Conservation (phyloP, 2,113 vertebrate genomes). For the Etheostoma cragini region DNA sequence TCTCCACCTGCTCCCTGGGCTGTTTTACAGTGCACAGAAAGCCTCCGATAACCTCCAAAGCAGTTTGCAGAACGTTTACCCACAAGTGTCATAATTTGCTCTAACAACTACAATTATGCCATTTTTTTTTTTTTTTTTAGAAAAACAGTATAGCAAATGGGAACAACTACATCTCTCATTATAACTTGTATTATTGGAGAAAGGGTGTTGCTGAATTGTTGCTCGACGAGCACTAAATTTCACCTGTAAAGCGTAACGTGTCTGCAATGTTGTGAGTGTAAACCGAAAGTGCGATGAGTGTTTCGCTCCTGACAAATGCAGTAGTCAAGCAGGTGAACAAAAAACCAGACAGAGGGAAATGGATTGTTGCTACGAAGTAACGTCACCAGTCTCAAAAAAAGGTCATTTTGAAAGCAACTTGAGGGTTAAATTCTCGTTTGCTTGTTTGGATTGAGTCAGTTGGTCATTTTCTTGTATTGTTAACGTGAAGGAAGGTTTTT, state of each 20-base stretch:
- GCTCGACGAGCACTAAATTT: slow-evolving; percentile 42
- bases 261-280: slow-evolving; percentile 60
- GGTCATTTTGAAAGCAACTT: slow-evolving; percentile 40
- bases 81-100: slow-evolving; percentile 80
- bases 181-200: slow-evolving; percentile 67
- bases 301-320: slow-evolving; percentile 66
- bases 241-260: slow-evolving; percentile 58
- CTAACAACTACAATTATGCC: slow-evolving; percentile 82
- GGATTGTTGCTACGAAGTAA: slow-evolving; percentile 15
- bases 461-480: slow-evolving; percentile 22
- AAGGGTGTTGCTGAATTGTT: slow-evolving; percentile 70
- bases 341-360: slow-evolving; percentile 52
- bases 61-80: slow-evolving; percentile 78
- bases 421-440: slow-evolving; percentile 12
- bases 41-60: slow-evolving; percentile 73
- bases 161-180: slow-evolving; percentile 58
- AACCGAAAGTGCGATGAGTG: slow-evolving; percentile 58
- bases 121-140: slow-evolving; percentile 72
- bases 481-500: background rate
- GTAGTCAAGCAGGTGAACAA: slow-evolving; percentile 59
- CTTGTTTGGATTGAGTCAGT: slow-evolving; percentile 1
- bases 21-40: slow-evolving; percentile 59
- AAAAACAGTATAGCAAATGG: slow-evolving; percentile 72
- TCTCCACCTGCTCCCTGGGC: slow-evolving; percentile 73
- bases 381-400: slow-evolving; percentile 52